Conservation (phyloP, 1,140 invertebrate species). For the Spodoptera litura region DNA sequence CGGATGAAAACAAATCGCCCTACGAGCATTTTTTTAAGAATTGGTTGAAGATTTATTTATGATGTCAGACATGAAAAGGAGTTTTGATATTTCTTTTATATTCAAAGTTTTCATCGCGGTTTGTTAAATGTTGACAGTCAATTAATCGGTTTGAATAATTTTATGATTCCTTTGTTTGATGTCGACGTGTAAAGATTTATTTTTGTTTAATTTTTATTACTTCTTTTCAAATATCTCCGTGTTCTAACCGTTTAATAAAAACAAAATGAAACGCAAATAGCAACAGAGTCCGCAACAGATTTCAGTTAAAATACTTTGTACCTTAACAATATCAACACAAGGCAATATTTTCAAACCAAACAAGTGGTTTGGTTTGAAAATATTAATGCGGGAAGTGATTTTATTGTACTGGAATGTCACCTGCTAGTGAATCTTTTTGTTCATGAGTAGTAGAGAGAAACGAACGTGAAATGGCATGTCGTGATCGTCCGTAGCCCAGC, state of each 20-base stretch:
- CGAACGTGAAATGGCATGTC: conserved; percentile 48
- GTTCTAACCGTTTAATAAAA: not conserved
- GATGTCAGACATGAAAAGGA: conserved; percentile 1
- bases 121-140: conserved; percentile 18
- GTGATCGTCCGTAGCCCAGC: conserved; percentile 38
- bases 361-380: too few relatives aligned
- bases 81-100: conserved; percentile 20
- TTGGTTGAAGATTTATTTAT: conserved; percentile 6
- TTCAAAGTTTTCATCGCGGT: conserved; percentile 19
- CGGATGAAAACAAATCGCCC: conserved; percentile 20
- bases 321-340: too few relatives aligned
- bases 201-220: not conserved
- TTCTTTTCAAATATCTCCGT: not conserved
- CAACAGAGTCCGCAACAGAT: too few relatives aligned
- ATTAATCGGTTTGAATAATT: conserved; percentile 13
- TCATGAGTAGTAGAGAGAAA: conserved; percentile 30
- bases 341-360: not conserved
- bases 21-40: not conserved
- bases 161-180: conserved; percentile 11
- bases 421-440: conserved; percentile 35
- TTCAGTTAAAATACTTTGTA: too few relatives aligned
- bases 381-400: conserved; percentile 22
- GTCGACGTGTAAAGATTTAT: not conserved
- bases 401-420: conserved; percentile 19
- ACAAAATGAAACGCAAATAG: not conserved